These are phyloP conservation scores for Erebia aethiops DNA, from an alignment of 2,888 invertebrate species.

Conservation along the genomic window DNA sequence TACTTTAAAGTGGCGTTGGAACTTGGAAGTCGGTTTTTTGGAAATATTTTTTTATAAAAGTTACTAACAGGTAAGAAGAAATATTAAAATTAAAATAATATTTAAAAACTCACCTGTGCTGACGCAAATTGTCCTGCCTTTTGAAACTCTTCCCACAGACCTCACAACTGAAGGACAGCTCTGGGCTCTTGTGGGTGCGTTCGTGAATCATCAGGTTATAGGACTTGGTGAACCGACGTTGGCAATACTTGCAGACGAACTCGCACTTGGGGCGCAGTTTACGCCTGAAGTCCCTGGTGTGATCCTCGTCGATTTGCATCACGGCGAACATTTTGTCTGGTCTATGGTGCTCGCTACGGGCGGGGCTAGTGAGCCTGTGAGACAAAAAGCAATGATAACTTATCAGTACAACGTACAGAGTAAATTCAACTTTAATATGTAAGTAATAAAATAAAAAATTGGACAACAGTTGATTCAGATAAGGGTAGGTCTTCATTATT, in stretches of 20 bases:
- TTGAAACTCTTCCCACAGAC: conserved; percentile 99
- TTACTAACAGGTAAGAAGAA: too few species aligned
- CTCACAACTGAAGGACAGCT: conserved; percentile 98
- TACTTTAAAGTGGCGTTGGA: too few species aligned
- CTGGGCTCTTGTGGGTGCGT: conserved; percentile 97
- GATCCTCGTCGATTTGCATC: conserved; percentile 95
- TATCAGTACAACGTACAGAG: conserved; percentile 54
- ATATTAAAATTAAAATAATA: not conserved
- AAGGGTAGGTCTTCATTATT: conserved; percentile 29
- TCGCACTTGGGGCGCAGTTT: conserved; percentile 97
- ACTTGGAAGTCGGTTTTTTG: too few species aligned
- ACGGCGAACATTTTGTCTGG: conserved; percentile 92
- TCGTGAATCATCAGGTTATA: conserved; percentile 99
- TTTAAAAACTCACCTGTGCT: conserved; percentile 90
- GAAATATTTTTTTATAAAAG: too few species aligned
- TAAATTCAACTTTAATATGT: conserved; percentile 17
- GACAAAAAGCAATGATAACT: conserved; percentile 58
- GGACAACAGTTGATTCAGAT: conserved; percentile 14
- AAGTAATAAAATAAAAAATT: conserved; percentile 11
- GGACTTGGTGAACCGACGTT: conserved; percentile 98
- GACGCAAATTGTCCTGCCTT: conserved; percentile 97
- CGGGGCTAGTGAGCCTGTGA: conserved; percentile 78
- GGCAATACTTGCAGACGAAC: conserved; percentile 99
- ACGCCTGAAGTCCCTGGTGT: conserved; percentile 92
- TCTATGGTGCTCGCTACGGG: conserved; percentile 78